Evolutionary conservation across 1,140 invertebrate genomes (phyloP), one percentile per base, ranked within the genome.

Genomic region (Marisa cornuarietis): DNA sequence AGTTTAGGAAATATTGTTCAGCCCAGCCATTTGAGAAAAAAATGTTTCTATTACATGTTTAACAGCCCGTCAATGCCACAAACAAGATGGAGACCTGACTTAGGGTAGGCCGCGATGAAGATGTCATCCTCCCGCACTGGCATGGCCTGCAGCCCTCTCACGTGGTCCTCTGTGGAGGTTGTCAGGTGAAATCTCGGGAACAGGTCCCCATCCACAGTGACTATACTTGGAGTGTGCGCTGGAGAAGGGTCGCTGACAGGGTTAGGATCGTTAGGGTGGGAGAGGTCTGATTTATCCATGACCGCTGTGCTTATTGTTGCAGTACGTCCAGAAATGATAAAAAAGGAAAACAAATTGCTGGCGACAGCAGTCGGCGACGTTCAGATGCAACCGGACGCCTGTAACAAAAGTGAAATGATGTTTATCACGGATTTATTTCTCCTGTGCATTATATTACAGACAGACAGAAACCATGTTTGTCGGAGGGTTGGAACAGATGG

Each of bases 91-190:
- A 13, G n/a, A 76, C 74, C 74, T 65, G 74, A 31, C 26, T 76
- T 65, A 49, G 74, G 26, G 24, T 61, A 76, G 2, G 26, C 74
- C 14, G 16, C 13, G 11, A 76, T 16, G 8, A 76, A 65, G 61
- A 76, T 49, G 74, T 76, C 74, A 42, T 76, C 74, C 61, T 76
- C 74, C n/a, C 61, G 62, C 26, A 76, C 20, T 7, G 74, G 6
- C 74, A 76, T 76, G 74, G 62, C 65, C 61, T 42, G 11, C 26
- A 76, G 61, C 7, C 49, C 20, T 31, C 61, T n/a, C 7, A 76
- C n/a, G 16, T 76, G 74, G 49, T 76, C 74, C 61, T 76, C 61
- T 7, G 26, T 31, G 13, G 74, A 61, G 9, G 24, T 31, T 18
- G 26, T 14, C n/a, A 76, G 13, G 22, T 14, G 54, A 22, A 62